Percentiles rank a stretch among this genome's conserved stretches.
Evolutionary conservation across 2,797 vertebrate genomes (phyloP).

Genomic region (Galago senegalensis): DNA sequence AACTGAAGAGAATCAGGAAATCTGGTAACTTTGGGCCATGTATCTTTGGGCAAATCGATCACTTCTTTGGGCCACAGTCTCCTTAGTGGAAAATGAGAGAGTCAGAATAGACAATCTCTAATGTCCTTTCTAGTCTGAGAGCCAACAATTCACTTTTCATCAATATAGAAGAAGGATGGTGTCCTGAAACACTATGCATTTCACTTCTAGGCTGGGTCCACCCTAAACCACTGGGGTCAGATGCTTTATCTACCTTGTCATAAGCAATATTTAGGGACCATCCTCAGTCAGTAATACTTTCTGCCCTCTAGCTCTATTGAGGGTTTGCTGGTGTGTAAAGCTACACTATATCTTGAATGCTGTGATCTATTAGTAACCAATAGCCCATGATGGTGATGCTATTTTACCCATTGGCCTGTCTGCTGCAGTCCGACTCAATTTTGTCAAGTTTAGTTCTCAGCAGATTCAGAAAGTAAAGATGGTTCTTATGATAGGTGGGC

Average conservation of each 20-base stretch:
- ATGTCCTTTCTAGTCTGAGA: not conserved
- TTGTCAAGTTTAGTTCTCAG: conserved; percentile 6
- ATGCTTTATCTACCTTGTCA: not conserved
- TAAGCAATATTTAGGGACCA: conserved; percentile 8
- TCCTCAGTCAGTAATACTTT: not conserved
- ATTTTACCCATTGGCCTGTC: not conserved
- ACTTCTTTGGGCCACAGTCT: not conserved
- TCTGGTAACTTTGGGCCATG: not conserved
- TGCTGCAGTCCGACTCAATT: not conserved
- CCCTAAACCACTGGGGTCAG: conserved; percentile 3
- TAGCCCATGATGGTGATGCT: not conserved
- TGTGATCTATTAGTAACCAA: not conserved
- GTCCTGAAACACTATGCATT: not conserved
- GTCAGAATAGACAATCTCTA: not conserved
- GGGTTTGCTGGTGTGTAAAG: not conserved
- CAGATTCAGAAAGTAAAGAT: conserved; percentile 1
- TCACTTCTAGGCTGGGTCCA: not conserved
- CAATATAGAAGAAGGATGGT: not conserved
- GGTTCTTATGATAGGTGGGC: not conserved
- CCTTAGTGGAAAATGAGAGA: not conserved
- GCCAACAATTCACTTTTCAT: not conserved
- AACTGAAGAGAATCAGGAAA: not conserved
- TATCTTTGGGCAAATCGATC: not conserved
- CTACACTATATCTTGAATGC: not conserved
- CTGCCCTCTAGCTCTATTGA: not conserved